Evolutionary conservation across 2,888 invertebrate genomes (phyloP), one percentile per base, ranked within the genome.

Genomic region (Sclerodermus sp.): DNA sequence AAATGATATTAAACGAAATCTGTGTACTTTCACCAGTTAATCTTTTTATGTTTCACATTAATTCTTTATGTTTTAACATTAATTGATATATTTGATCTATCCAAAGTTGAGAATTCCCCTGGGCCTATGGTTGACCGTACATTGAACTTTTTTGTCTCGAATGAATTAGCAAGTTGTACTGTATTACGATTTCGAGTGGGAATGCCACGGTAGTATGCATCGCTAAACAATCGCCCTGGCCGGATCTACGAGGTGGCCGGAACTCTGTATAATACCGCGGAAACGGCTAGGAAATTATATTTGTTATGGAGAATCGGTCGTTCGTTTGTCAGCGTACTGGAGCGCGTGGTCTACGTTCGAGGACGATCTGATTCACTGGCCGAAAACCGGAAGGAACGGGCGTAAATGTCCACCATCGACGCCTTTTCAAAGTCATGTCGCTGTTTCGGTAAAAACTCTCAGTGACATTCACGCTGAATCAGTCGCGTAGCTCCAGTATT

Each of bases 241-340:
- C 60, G 62, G 62, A 63, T 62, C 63, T 60, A 43, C 57, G 57
- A 56, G 57, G 52, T 58, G 65, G 58, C 76, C 75, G 77, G 76
- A 77, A 72, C 71, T 70, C 45, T 49, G 60, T 57, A 76, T 74
- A 72, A 77, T 71, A 64, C 70, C 62, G 55, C 77, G 77, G 77
- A 77, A 76, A 64, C 65, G 65, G 57, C 55, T 49, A 66, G 70
- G 67, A 71, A 74, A 76, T 71, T 68, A 73, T 73, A 72, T 74
- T 75, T 73, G 76, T 70, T 62, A 71, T 64, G 67, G 68, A 67
- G 68, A 70, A 66, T 64, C 60, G 59, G 57, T 42, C 44, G 45
- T 44, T 52, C 49, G 57, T 59, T 51, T 46, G 50, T 50, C 45
- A 39, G 54, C 50, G 51, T 53, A 47, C 46, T 51, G 45, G 47